Percentiles rank a stretch among this genome's conserved stretches.
Conservation (phyloP, 2,113 vertebrate genomes). For the Pampusana beccarii region DNA sequence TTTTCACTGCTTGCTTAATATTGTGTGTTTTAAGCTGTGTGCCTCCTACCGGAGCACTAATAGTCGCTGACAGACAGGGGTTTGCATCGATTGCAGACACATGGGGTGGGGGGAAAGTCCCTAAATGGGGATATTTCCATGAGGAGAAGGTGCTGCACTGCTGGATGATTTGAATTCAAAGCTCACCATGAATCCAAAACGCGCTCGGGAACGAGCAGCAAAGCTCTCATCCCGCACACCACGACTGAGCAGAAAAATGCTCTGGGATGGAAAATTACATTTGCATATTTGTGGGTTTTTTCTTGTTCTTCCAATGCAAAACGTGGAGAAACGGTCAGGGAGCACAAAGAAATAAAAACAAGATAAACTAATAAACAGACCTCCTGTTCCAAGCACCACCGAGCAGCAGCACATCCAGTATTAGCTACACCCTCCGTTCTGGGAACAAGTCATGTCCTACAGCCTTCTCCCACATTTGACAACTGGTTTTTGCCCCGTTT, state of each 20-base stretch:
- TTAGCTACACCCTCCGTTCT: background rate
- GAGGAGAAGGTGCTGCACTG: background rate
- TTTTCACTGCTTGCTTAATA: background rate
- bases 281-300: background rate
- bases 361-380: background rate
- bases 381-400: accelerated
- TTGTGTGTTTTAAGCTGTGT: background rate
- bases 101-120: background rate
- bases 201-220: accelerated
- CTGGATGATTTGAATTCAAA: background rate
- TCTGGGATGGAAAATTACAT: background rate
- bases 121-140: background rate
- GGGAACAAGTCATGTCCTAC: background rate
- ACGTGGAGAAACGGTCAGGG: accelerated
- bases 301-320: background rate
- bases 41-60: background rate
- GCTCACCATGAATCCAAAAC: background rate
- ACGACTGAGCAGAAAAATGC: accelerated
- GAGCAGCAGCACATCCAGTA: background rate
- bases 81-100: background rate
- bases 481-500: background rate
- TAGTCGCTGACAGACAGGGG: background rate
- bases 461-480: background rate
- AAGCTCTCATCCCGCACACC: background rate
- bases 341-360: background rate